phyloP scores from a whole-genome alignment of 2,113 vertebrate genomes.

The Corythornis cristatus region DNA sequence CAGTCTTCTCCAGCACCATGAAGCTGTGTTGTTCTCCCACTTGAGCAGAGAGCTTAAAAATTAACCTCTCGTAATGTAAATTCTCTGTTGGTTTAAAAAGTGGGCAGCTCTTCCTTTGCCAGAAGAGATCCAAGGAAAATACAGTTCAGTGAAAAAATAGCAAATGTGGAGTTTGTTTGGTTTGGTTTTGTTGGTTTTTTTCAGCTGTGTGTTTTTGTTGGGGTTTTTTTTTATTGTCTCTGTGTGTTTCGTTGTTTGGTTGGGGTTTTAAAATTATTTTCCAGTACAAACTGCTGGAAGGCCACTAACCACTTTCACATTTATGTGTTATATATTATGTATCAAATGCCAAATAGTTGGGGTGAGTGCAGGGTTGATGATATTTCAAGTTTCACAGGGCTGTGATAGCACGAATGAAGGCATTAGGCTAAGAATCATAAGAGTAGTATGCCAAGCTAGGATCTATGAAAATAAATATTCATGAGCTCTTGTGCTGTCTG shows the following conservation, averaged over 20 bases:
- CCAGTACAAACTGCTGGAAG: not conserved
- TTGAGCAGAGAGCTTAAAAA: not conserved
- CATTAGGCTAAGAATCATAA: not conserved
- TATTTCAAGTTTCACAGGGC: not conserved
- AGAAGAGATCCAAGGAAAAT: not conserved
- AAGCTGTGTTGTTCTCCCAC: not conserved
- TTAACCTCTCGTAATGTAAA: not conserved
- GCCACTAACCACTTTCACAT: not conserved
- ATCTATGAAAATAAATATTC: not conserved
- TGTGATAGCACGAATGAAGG: not conserved
- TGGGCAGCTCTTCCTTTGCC: not conserved
- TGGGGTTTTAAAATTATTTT: not conserved
- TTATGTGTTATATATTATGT: not conserved
- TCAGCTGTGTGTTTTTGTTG: too few species aligned
- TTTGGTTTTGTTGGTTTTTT: not conserved
- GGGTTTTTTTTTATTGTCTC: too few species aligned
- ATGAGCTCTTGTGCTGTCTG: not conserved
- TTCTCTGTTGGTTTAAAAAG: not conserved
- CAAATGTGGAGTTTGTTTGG: not conserved
- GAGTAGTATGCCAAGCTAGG: not conserved
- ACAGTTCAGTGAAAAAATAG: not conserved
- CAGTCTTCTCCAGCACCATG: not conserved
- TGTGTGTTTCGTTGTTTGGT: too few species aligned
- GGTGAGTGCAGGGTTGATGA: not conserved
- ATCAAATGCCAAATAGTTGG: not conserved